Evolutionary conservation across 2,888 invertebrate species (phyloP).

Genomic region (Oxytorus armatus): DNA sequence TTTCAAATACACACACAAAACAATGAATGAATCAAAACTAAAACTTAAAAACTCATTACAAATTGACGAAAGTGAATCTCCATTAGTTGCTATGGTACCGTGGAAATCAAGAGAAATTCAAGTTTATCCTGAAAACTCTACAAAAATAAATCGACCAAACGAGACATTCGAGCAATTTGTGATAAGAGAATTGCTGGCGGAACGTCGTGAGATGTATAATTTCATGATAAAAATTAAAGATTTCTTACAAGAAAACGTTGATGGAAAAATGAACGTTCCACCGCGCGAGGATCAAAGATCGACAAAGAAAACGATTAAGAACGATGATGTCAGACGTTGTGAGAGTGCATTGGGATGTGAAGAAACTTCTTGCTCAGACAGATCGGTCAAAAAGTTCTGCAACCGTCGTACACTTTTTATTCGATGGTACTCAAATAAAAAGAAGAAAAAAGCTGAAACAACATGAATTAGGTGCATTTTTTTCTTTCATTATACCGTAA

Average conservation of each 20-base stretch:
- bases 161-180: slow-evolving; percentile 32
- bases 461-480: background rate
- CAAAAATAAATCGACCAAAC: background rate
- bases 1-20: background rate
- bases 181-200: slow-evolving; percentile 35
- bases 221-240: slow-evolving; percentile 13
- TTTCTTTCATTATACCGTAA: slow-evolving; percentile 21
- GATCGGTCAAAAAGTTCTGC: background rate
- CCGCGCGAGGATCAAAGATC: background rate
- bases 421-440: slow-evolving; percentile 8
- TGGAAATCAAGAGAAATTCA: slow-evolving; percentile 44
- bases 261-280: background rate
- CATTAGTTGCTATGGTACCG: slow-evolving; percentile 17
- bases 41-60: background rate
- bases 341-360: background rate
- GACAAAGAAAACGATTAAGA: background rate
- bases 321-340: background rate
- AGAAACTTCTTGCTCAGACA: background rate
- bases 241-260: slow-evolving; percentile 3
- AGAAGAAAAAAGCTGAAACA: background rate
- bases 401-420: slow-evolving; percentile 47
- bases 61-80: slow-evolving; percentile 15
- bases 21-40: background rate
- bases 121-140: background rate
- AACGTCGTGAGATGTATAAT: slow-evolving; percentile 46